Evolutionary conservation across 2,888 invertebrate species (phyloP).

Genomic region (Antheraea yamamai): DNA sequence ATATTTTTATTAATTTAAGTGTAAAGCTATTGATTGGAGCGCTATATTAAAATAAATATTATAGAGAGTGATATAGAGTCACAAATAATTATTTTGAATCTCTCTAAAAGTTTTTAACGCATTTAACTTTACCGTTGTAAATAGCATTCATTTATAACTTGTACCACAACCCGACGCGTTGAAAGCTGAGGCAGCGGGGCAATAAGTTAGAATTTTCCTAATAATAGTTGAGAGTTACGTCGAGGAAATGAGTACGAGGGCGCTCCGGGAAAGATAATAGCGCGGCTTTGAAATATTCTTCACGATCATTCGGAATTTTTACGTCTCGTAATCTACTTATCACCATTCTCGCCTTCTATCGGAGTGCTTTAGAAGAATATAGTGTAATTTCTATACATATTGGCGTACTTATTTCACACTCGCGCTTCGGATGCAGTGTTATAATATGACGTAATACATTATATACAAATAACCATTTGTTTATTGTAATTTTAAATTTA

Average conservation of each 20-base stretch:
- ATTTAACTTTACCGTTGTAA: background rate
- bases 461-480: too few relatives aligned
- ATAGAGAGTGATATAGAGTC: too few relatives aligned
- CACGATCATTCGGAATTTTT: constrained; percentile 8
- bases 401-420: background rate
- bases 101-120: background rate
- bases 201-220: constrained; percentile 78
- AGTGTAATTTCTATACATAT: background rate
- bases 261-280: constrained; percentile 28
- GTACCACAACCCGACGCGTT: constrained; percentile 36
- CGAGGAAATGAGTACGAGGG: constrained; percentile 36
- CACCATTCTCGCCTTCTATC: background rate
- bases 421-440: too few relatives aligned
- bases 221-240: constrained; percentile 50
- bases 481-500: too few relatives aligned
- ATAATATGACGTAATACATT: too few relatives aligned
- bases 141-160: constrained; percentile 24
- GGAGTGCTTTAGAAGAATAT: background rate
- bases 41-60: background rate
- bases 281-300: constrained; percentile 22
- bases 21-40: background rate
- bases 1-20: too few relatives aligned
- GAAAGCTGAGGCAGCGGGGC: constrained; percentile 55
- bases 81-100: background rate
- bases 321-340: constrained; percentile 11